These are phyloP conservation scores for Cantharis rufa DNA, from an alignment of 2,888 invertebrate genomes.

Conservation along the genomic window DNA sequence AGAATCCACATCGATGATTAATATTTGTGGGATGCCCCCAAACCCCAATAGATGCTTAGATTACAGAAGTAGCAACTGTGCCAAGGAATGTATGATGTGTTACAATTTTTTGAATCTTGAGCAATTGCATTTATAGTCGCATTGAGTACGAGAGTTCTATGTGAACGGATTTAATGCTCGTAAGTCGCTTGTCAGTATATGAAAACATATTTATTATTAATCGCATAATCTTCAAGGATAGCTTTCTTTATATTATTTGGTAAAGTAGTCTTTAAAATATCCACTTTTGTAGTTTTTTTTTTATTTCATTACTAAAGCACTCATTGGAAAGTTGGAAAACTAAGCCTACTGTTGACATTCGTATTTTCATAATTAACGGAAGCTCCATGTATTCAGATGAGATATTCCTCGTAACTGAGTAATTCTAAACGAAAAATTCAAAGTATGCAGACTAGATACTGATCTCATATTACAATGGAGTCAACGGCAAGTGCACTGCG, in stretches of 20 bases:
- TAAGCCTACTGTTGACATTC: background rate
- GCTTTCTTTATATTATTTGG: no score
- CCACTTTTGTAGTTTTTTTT: background rate
- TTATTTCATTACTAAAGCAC: background rate
- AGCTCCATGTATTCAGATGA: background rate
- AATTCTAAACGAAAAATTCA: background rate
- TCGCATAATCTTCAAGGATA: background rate
- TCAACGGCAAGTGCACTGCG: background rate
- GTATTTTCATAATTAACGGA: background rate
- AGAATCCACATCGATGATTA: background rate
- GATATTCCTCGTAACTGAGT: background rate
- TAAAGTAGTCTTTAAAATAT: background rate
- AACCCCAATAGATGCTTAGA: background rate
- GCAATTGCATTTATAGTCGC: background rate
- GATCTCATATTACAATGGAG: background rate
- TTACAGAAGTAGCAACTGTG: background rate
- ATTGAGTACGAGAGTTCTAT: background rate
- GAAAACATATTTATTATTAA: background rate
- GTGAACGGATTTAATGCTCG: background rate
- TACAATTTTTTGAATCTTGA: background rate
- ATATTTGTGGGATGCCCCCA: background rate
- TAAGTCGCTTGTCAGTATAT: background rate
- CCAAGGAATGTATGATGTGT: background rate
- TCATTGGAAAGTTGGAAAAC: background rate
- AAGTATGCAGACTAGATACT: background rate